These are phyloP conservation scores for Bradypodion ventrale DNA, from an alignment of 2,797 vertebrate species.

Conservation along the genomic window DNA sequence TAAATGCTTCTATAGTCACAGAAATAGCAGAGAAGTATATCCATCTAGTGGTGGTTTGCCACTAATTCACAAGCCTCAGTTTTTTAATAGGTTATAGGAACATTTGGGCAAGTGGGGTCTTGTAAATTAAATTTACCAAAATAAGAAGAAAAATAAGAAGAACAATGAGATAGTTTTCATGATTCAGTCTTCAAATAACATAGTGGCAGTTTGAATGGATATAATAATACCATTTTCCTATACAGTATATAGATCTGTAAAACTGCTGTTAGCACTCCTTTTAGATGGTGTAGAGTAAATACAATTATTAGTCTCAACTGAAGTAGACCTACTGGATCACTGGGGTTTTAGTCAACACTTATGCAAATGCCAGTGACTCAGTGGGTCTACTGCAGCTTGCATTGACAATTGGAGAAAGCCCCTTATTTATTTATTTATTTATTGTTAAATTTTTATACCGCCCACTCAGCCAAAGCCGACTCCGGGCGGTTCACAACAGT, in stretches of 20 bases:
- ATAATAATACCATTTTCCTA: not conserved
- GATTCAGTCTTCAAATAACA: not conserved
- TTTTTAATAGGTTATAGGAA: not conserved
- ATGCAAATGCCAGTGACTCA: too few relatives aligned
- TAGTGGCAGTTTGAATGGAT: not conserved
- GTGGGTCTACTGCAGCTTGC: too few relatives aligned
- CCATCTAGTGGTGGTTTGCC: constrained; percentile 29
- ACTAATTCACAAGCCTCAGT: constrained; percentile 1
- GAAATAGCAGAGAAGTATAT: constrained; percentile 29
- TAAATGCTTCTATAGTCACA: constrained; percentile 9
- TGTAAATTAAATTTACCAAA: accelerated
- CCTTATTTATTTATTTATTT: too few relatives aligned
- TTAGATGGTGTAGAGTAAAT: too few relatives aligned
- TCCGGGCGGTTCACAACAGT: too few relatives aligned
- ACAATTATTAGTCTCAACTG: too few relatives aligned
- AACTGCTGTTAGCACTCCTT: not conserved
- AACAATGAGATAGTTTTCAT: not conserved
- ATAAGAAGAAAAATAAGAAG: too few relatives aligned
- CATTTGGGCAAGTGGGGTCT: not conserved
- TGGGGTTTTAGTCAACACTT: too few relatives aligned
- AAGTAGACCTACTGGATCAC: too few relatives aligned
- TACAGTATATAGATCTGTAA: not conserved
- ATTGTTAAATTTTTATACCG: too few relatives aligned
- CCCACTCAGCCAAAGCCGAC: too few relatives aligned
- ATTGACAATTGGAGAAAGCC: not conserved